Evolutionary conservation across 2,113 vertebrate genomes (phyloP).

Genomic region (Platichthys flesus): DNA sequence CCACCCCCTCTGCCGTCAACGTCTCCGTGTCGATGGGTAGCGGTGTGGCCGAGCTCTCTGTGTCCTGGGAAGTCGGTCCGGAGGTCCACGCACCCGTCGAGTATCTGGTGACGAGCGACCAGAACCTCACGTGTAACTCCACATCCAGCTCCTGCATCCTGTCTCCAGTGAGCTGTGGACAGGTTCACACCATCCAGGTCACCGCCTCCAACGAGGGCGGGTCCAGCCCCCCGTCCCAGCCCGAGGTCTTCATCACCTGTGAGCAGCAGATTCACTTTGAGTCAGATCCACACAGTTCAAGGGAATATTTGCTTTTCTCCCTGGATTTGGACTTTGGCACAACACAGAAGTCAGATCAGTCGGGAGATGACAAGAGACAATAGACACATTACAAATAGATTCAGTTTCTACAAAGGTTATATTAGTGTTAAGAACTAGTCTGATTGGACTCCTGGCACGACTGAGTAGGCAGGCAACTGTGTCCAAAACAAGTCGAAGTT

Average conservation of each 20-base stretch:
- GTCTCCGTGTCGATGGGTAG: constrained; percentile 43
- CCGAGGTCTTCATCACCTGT: constrained; percentile 84
- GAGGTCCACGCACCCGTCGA: constrained; percentile 71
- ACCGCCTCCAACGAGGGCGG: constrained; percentile 86
- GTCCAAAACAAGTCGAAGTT: too few relatives aligned
- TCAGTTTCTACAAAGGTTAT: too few relatives aligned
- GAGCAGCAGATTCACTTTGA: constrained; percentile 41
- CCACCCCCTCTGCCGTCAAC: constrained; percentile 51
- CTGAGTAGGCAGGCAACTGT: too few relatives aligned
- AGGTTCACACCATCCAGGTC: constrained; percentile 82
- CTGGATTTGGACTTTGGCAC: too few relatives aligned
- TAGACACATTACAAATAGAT: too few relatives aligned
- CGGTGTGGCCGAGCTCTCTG: constrained; percentile 64
- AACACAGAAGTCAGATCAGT: not conserved
- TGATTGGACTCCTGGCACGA: too few relatives aligned
- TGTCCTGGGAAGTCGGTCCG: constrained; percentile 79
- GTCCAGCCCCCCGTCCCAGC: constrained; percentile 77
- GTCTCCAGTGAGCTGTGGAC: constrained; percentile 82
- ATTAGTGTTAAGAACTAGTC: too few relatives aligned
- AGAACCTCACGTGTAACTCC: constrained; percentile 79
- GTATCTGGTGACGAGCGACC: constrained; percentile 79
- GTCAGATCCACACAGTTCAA: not conserved
- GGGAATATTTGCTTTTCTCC: too few relatives aligned
- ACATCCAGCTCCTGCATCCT: constrained; percentile 80
- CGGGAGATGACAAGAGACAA: too few relatives aligned